Evolutionary conservation across 1,140 invertebrate genomes (phyloP), one percentile per base, ranked within the genome.

Genomic region (Drosophila athabasca): DNA sequence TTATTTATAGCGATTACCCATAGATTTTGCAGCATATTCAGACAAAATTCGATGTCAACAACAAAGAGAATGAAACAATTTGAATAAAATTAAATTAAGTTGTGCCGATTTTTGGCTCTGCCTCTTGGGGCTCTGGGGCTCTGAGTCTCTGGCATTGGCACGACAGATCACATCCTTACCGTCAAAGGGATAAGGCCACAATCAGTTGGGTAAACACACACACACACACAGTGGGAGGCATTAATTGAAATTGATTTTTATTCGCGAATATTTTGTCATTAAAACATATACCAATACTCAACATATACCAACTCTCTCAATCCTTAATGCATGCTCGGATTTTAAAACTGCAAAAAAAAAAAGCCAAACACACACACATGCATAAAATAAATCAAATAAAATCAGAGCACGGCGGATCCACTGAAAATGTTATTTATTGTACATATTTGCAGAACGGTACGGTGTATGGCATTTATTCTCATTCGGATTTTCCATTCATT

Each of bases 1-100:
- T 49, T 69, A 69, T 69, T 69, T 69, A 50, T 68, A 69, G 66
- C 48, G 64, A 69, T 69, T 69, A 69, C 35, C 45, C 26, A 62
- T 29, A 58, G 71, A 74, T 66, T 66, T 74, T 45, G 24, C 17
- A 65, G 57, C 49, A 74, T 59, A 74, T 74, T 58, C 65, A 65
- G 35, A 53, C 53, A 26, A 74, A 71, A 74, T 74, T 44, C 41
- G 69, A 1, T 58, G 71, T 66, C 74, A 74, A 74, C 71, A 74
- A 49, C 19, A 39, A 43, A 13, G 31, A 49, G 15, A 49, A 6
- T 39, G 41, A 49, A 53, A 46, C 70, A 35, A 52, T 71, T 46
- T 61, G 57, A 45, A 53, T 58, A 9, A 65, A 74, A 74, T 70
- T 58, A 41, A 65, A 74, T 68, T 68, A 44, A 68, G 55, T 69